A percentile compares a stretch with the other conserved stretches of the same genome.
These are phyloP conservation scores for Cettia cetti DNA, from an alignment of 2,113 vertebrate species.

Conservation along the genomic window DNA sequence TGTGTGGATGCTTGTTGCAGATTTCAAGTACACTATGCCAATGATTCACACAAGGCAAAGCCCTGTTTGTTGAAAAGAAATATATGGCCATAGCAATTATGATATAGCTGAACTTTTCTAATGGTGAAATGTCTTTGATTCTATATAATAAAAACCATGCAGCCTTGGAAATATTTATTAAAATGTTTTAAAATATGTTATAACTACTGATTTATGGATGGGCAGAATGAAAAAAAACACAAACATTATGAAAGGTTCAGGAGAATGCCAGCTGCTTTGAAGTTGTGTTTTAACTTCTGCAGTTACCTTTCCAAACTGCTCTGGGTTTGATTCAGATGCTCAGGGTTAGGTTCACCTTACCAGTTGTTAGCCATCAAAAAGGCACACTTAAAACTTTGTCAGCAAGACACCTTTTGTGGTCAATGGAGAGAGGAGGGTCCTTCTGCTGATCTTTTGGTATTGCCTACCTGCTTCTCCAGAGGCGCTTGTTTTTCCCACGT, in stretches of 20 bases:
- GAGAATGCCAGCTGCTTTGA: background rate
- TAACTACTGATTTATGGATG: conserved; percentile 35
- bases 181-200: conserved; percentile 37
- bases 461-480: background rate
- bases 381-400: background rate
- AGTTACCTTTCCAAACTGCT: background rate
- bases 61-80: conserved; percentile 28
- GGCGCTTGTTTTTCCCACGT: background rate
- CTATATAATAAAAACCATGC: conserved; percentile 46
- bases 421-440: background rate
- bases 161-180: conserved; percentile 48
- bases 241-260: background rate
- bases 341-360: background rate
- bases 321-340: background rate
- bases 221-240: conserved; percentile 14
- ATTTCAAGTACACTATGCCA: conserved; percentile 18
- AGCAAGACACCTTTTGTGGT: background rate
- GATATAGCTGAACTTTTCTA: conserved; percentile 22
- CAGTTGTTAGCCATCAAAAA: background rate
- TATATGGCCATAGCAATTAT: conserved; percentile 42
- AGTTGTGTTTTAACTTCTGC: background rate
- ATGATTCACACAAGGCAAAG: conserved; percentile 41
- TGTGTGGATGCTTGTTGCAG: conserved; percentile 51
- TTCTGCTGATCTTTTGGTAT: background rate
- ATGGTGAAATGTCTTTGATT: conserved; percentile 55